Base-by-base conservation (phyloP, 2,113 vertebrate species). In the Laterallus jamaicensis region DNA sequence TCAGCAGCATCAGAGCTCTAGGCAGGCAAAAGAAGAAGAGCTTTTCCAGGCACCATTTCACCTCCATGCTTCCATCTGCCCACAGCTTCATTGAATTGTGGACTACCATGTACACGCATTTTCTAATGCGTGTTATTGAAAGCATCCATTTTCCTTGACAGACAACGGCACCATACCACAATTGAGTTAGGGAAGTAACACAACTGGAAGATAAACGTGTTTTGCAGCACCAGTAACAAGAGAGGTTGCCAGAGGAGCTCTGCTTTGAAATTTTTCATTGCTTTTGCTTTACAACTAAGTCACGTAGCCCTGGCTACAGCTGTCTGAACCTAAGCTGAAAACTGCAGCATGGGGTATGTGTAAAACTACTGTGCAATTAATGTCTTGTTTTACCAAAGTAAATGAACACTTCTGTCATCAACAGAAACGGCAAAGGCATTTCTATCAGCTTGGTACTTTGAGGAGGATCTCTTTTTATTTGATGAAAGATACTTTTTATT, bases 81-180 rank as follows among this genome's bases (percentile, higher is more conserved):
- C 81, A 54, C 69, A 66, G 67, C 28, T 87, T 92, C 84, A 87
- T 71, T 82, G 83, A 92, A 97, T 95, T 91, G 70, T 50, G 62
- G 37, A 91, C 86, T 56, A 47, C 58, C 59, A 24, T 0, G 40
- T 55, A 66, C 70, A n/a, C 28, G 2, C 25, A 26, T 88, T 90
- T 86, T 56, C 86, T 87, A 67, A 66, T 9, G 19, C 7, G 2
- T n/a, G 75, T 91, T 96, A 97, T 97, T 95, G 96, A 90, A 97
- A 75, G 80, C 85, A 96, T 97, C 59, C 32, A 35, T 97, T 91
- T 92, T 90, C 79, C 63, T 62, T 94, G 78, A 77, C 88, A 88
- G 78, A 87, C 28, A 17, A 55, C 62, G 59, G 63, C 1, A 5
- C 66, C 59, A 25, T 18, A 11, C n/a, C 37, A 49, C 70, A 80